Evolutionary conservation across 2,797 vertebrate genomes (phyloP).

Genomic region (Spizella passerina): DNA sequence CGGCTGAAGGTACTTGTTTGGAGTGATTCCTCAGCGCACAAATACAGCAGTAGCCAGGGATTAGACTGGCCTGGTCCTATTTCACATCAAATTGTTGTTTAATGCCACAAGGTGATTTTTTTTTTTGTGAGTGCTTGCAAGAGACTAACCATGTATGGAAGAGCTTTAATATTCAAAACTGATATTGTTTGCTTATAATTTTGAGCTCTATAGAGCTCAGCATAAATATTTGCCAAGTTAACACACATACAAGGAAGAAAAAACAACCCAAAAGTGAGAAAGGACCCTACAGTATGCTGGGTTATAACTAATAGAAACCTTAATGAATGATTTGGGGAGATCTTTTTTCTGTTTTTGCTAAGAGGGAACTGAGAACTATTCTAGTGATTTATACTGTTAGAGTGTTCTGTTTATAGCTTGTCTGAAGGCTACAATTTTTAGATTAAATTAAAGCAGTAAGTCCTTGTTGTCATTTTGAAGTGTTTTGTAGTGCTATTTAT

Average conservation of each 20-base stretch:
- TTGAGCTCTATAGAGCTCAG: not conserved
- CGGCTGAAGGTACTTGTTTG: not conserved
- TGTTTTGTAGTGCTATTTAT: not conserved
- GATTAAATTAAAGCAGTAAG: slow-evolving; percentile 19
- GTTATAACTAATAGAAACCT: not conserved
- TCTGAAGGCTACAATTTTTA: not conserved
- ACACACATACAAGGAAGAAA: not conserved
- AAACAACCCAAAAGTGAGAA: not conserved
- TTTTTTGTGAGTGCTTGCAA: not conserved
- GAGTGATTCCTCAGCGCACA: not conserved
- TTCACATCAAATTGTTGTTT: not conserved
- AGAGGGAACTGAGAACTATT: not conserved
- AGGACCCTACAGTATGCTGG: not conserved
- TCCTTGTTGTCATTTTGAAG: not conserved
- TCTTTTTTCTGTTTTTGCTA: not conserved
- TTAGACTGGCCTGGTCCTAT: not conserved
- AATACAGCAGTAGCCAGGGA: not conserved
- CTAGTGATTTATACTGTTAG: not conserved
- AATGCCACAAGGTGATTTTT: not conserved
- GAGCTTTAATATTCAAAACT: not conserved
- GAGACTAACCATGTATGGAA: not conserved
- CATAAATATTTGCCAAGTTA: not conserved
- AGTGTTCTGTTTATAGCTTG: not conserved
- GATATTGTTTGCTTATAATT: not conserved
- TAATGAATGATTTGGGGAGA: not conserved